phyloP scores from a whole-genome alignment of 2,113 vertebrate species.

The Chaetodon auriga region DNA sequence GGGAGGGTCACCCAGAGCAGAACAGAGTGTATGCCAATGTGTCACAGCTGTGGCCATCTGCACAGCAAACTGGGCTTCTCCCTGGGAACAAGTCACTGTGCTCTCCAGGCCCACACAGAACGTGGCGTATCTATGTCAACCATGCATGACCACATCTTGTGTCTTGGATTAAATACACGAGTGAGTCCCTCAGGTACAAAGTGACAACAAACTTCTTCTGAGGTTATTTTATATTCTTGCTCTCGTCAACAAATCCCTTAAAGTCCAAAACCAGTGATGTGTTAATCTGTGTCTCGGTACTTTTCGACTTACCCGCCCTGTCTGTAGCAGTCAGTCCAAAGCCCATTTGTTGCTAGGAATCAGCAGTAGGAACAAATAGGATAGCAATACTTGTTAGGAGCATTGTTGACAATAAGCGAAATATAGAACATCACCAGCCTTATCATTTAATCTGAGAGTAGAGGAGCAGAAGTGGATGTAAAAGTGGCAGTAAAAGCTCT shows the following conservation, averaged over 20 bases:
- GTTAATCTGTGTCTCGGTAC: background rate
- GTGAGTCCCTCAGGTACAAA: background rate
- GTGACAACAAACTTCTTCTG: background rate
- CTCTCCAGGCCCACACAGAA: constrained; percentile 19
- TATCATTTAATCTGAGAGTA: background rate
- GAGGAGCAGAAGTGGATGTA: background rate
- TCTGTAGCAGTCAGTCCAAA: background rate
- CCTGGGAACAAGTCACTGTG: constrained; percentile 24
- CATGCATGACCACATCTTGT: constrained; percentile 43
- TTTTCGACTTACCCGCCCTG: background rate
- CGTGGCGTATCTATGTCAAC: constrained; percentile 35
- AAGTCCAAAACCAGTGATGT: background rate
- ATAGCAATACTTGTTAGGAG: background rate
- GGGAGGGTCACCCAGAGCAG: constrained; percentile 69
- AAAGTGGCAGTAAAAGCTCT: constrained; percentile 10
- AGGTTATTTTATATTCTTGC: background rate
- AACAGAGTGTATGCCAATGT: constrained; percentile 38
- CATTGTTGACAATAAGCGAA: background rate
- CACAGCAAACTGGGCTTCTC: constrained; percentile 38
- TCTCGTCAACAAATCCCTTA: background rate
- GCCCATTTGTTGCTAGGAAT: background rate
- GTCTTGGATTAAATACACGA: constrained; percentile 33
- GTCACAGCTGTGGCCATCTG: constrained; percentile 73
- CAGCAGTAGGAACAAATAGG: too few relatives aligned
- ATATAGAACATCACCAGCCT: background rate